Conservation (phyloP, 2,797 vertebrate genomes). For the Cyprinodon diabolis region DNA sequence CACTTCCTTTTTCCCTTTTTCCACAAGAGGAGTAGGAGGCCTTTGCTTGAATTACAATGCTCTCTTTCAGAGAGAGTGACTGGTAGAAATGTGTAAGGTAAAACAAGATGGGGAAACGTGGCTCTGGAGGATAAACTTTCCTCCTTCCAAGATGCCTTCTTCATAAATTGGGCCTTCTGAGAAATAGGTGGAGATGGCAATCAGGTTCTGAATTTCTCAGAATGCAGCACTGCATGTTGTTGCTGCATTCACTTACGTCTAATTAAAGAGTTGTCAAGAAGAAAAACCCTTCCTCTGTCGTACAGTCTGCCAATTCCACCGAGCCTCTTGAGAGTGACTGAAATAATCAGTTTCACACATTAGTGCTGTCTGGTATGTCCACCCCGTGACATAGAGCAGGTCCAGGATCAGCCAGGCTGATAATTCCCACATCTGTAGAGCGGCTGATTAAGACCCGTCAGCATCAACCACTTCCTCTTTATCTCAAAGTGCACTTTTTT, state of each 20-base stretch:
- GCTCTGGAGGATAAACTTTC: conserved; percentile 62
- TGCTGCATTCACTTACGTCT: conserved; percentile 29
- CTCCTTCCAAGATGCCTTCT: conserved; percentile 35
- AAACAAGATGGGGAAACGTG: conserved; percentile 69
- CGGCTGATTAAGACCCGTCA: conserved; percentile 65
- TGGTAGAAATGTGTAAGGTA: conserved; percentile 74
- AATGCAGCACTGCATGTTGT: conserved; percentile 11
- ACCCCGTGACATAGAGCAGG: conserved; percentile 65
- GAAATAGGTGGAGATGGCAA: conserved; percentile 20
- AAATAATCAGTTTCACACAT: conserved; percentile 74
- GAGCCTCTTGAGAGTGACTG: conserved; percentile 38
- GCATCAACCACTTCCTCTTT: conserved; percentile 48
- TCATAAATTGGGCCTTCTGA: conserved; percentile 41
- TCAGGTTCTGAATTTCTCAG: conserved; percentile 34
- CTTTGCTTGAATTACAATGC: conserved; percentile 75
- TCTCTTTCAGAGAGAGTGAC: conserved; percentile 77
- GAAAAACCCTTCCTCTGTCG: conserved; percentile 16
- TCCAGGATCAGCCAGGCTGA: conserved; percentile 51
- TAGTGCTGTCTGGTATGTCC: conserved; percentile 59
- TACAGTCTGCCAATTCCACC: conserved; percentile 25
- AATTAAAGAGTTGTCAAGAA: conserved; percentile 32
- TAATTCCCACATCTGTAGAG: conserved; percentile 66
- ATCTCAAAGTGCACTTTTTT: conserved; percentile 57
- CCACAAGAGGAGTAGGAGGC: conserved; percentile 58
- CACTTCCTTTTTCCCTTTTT: conserved; percentile 52